Percentiles rank a stretch among this genome's conserved stretches.
Evolutionary conservation across 2,113 vertebrate genomes (phyloP).

Genomic region (Psammodynastes pulverulentus): DNA sequence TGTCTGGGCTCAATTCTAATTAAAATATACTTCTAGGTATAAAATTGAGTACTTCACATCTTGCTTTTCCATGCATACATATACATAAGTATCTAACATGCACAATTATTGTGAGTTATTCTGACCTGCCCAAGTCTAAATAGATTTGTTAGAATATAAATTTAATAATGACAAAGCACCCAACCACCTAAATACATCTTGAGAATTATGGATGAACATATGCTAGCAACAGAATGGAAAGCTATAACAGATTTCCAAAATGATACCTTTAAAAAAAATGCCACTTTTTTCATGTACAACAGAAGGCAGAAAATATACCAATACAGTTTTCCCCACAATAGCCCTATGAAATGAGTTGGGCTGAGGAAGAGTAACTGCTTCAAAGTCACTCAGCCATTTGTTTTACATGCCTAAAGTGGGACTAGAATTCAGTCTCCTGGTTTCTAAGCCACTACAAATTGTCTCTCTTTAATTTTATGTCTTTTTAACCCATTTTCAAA

Average conservation of each 20-base stretch:
- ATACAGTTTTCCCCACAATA: neutral
- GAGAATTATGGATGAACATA: neutral
- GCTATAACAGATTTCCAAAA: neutral
- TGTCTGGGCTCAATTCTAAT: neutral
- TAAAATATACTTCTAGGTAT: neutral
- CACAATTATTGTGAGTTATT: neutral
- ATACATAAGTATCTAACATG: neutral
- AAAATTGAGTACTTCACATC: neutral
- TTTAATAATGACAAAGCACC: neutral
- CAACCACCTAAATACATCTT: neutral
- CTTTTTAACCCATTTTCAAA: neutral
- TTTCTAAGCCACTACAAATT: neutral
- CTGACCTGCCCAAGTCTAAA: neutral
- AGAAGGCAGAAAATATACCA: neutral
- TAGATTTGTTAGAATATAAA: neutral
- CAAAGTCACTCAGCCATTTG: neutral
- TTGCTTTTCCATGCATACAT: neutral
- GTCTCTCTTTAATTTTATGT: too few relatives aligned
- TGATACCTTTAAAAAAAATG: neutral
- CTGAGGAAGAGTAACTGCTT: neutral
- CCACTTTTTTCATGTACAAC: neutral
- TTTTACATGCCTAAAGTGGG: neutral
- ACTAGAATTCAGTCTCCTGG: neutral
- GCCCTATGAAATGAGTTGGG: neutral
- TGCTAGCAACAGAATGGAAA: neutral